Percentiles rank a stretch among this genome's conserved stretches.
Conservation (phyloP, 2,113 vertebrate genomes). For the Tricholaema leucomelas region DNA sequence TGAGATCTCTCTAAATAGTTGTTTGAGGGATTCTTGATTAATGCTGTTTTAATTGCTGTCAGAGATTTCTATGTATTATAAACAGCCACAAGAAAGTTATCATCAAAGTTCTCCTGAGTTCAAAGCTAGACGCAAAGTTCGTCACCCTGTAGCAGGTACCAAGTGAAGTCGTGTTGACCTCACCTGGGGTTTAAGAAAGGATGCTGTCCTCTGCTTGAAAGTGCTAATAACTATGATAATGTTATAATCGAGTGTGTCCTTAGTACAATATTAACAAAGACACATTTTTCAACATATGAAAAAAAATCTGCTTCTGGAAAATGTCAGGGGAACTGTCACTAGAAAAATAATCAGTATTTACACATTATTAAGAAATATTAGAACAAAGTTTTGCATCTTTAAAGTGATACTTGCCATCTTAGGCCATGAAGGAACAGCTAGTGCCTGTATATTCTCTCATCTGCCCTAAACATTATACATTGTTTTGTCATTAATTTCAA, state of each 20-base stretch:
- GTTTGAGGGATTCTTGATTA: background rate
- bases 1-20: background rate
- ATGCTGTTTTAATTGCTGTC: background rate
- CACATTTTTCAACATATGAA: background rate
- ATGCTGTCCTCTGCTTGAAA: background rate
- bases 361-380: background rate
- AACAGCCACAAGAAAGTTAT: background rate
- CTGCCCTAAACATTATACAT: background rate
- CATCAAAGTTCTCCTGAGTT: background rate
- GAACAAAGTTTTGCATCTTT: background rate
- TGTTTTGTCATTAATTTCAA: background rate
- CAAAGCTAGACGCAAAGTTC: background rate
- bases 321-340: background rate
- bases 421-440: background rate
- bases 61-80: background rate
- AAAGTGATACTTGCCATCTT: background rate
- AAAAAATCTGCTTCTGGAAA: background rate
- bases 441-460: background rate
- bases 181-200: background rate
- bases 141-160: background rate
- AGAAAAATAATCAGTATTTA: background rate
- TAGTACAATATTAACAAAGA: background rate
- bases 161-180: background rate
- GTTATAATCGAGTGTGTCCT: background rate
- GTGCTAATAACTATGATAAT: background rate